Percentiles rank a stretch among this genome's conserved stretches.
These are phyloP conservation scores for Pachyramphus minor DNA, from an alignment of 2,113 vertebrate species.

Conservation along the genomic window DNA sequence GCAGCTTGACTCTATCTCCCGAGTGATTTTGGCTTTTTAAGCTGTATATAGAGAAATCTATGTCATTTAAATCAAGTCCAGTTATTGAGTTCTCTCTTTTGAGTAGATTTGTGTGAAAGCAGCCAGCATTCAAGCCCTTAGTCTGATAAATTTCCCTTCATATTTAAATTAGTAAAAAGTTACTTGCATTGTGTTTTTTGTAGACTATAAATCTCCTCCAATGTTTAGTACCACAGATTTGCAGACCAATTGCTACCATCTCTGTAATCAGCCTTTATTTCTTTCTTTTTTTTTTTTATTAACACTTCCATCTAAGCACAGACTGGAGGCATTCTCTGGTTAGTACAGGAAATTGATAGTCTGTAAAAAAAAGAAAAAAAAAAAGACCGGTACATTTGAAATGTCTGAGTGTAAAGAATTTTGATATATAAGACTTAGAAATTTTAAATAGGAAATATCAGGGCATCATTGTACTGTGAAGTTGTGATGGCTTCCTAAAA, in stretches of 20 bases:
- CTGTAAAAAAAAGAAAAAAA: background rate
- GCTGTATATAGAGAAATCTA: background rate
- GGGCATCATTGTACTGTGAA: accelerated
- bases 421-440: background rate
- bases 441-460: background rate
- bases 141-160: background rate
- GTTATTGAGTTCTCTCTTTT: background rate
- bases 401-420: background rate
- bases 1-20: background rate
- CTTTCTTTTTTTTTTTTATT: background rate
- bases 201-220: background rate
- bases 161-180: background rate
- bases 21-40: background rate
- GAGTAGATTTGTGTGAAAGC: background rate
- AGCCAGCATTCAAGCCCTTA: background rate
- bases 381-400: background rate
- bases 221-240: background rate
- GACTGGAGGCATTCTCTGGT: background rate
- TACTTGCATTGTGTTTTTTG: background rate
- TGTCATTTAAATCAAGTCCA: background rate
- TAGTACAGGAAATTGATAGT: background rate
- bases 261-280: background rate
- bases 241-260: background rate
- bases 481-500: background rate
- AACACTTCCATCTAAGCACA: background rate